Base-by-base conservation (phyloP, 2,888 invertebrate species). In the Tachina fera region DNA sequence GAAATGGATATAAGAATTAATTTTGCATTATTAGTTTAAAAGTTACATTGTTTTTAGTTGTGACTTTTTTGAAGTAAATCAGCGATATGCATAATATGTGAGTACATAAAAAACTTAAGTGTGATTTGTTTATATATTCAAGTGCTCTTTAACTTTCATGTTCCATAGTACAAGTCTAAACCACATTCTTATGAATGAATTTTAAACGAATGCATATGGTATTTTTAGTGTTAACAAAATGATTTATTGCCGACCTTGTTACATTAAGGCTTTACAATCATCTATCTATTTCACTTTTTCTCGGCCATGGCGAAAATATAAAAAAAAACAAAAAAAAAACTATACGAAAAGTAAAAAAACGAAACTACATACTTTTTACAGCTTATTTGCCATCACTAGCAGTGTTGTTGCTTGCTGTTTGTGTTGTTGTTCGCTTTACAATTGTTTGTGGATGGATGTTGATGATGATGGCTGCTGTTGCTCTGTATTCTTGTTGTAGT, bases 211-310 rank as follows among this genome's bases (percentile, higher is more conserved):
- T 22, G 41, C 70, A 53, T 72, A 13, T 45, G 41, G 86, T 83
- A 68, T 72, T 22, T 51, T 61, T 83, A 83, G 86, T 87, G 87
- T 81, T 87, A 85, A 86, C 83, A 85, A 84, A 89, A 90, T 92
- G 92, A 92, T 92, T 92, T 92, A 92, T 91, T 90, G 92, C 91
- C 91, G 92, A 92, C 92, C 92, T 92, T 92, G 92, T 92, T 91
- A 90, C 91, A 91, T 92, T 91, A 92, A 92, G 89, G 92, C 92
- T 90, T 89, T 90, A 89, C 89, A 89, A 90, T 90, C 89, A 91
- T 92, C 91, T 91, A 91, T 91, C 92, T 92, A 91, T 92, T 91
- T 92, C 92, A 91, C 90, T 92, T 92, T 91, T 92, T 91, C 92
- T 91, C 91, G 92, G 92, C 91, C 90, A 89, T 89, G 82, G 81